Evolutionary conservation across 2,797 vertebrate genomes (phyloP).

Genomic region (Calcarius lapponicus): DNA sequence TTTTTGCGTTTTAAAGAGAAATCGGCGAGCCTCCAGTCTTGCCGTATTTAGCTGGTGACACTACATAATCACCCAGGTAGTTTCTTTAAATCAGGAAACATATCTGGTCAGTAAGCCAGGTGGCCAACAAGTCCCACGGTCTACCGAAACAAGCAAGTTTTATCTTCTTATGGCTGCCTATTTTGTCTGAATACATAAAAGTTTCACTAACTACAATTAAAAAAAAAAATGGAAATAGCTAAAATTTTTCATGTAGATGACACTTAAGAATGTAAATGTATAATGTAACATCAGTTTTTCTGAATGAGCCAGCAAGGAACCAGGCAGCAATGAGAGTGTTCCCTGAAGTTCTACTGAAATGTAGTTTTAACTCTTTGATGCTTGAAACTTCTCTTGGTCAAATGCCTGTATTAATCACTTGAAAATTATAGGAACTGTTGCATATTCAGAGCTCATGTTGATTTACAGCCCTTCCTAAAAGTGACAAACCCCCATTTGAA

Average conservation of each 20-base stretch:
- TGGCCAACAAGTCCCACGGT: background rate
- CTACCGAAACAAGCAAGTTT: background rate
- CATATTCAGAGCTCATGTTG: background rate
- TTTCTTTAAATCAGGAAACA: background rate
- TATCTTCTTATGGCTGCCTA: background rate
- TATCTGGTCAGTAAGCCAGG: background rate
- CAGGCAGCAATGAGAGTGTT: accelerated
- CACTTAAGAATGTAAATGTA: background rate
- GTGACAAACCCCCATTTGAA: background rate
- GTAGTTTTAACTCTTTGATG: background rate
- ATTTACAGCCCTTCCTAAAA: conserved; percentile 17
- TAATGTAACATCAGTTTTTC: background rate
- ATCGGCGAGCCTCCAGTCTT: background rate
- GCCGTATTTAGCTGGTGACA: background rate
- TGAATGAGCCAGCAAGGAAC: background rate
- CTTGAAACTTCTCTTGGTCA: background rate
- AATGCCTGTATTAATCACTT: background rate
- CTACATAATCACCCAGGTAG: background rate
- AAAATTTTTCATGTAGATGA: background rate
- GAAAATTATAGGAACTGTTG: background rate
- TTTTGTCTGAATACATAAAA: background rate
- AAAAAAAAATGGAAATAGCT: background rate
- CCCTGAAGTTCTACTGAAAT: background rate
- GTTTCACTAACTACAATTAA: background rate
- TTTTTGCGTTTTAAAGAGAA: conserved; percentile 32